Percentiles rank a stretch among this genome's conserved stretches.
Conservation (phyloP, 2,797 vertebrate genomes). For the Sebastes itinus region DNA sequence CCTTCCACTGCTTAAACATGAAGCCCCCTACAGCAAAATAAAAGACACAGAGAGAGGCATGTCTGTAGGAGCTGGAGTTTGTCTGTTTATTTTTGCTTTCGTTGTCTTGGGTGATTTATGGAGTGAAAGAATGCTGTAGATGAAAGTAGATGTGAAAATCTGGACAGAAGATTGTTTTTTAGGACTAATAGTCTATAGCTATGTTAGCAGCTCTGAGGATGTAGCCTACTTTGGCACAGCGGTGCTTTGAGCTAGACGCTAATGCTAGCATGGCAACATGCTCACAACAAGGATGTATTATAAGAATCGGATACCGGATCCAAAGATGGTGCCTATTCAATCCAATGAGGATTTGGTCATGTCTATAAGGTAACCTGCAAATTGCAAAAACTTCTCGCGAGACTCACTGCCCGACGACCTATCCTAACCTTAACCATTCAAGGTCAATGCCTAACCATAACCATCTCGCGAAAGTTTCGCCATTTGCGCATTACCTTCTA, state of each 20-base stretch:
- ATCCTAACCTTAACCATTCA: too few relatives aligned
- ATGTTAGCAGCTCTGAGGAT: not conserved
- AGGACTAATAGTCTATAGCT: not conserved
- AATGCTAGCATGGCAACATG: not conserved
- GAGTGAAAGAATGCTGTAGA: not conserved
- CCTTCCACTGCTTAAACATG: slow-evolving; percentile 91
- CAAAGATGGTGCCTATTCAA: too few relatives aligned
- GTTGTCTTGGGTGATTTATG: not conserved
- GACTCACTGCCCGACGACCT: too few relatives aligned
- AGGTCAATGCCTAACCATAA: too few relatives aligned
- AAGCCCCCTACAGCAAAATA: slow-evolving; percentile 80
- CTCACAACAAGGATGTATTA: too few relatives aligned
- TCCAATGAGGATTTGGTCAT: too few relatives aligned
- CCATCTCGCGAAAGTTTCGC: too few relatives aligned
- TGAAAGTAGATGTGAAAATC: not conserved
- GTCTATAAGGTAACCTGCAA: too few relatives aligned
- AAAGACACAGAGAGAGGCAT: not conserved
- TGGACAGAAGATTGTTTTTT: not conserved
- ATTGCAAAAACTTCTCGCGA: too few relatives aligned
- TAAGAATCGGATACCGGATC: too few relatives aligned
- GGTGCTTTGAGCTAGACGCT: not conserved
- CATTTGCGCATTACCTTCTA: too few relatives aligned
- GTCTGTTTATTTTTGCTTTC: not conserved
- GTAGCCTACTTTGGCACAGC: not conserved
- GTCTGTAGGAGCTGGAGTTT: too few relatives aligned